Conservation (phyloP, 2,797 vertebrate species). For the Microchirus variegatus region DNA sequence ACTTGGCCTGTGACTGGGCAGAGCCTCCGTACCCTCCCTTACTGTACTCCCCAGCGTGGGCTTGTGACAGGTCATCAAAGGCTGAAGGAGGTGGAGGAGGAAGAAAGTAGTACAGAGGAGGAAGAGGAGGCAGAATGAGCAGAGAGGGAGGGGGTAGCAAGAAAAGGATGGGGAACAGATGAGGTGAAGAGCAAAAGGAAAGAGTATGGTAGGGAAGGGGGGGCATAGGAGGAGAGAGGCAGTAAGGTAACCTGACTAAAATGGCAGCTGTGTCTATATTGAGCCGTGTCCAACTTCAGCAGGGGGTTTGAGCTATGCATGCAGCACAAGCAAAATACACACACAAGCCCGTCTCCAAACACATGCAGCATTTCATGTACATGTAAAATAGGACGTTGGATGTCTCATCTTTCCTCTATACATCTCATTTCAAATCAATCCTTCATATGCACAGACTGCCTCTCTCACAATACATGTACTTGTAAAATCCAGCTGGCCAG, state of each 20-base stretch:
- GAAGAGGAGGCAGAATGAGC: constrained; percentile 6
- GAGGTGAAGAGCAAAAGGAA: constrained; percentile 23
- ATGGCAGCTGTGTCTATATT: constrained; percentile 63
- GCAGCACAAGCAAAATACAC: constrained; percentile 72
- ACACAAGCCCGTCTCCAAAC: constrained; percentile 62
- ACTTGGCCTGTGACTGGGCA: constrained; percentile 93
- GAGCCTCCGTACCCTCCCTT: constrained; percentile 94
- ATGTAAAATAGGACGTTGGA: constrained; percentile 9
- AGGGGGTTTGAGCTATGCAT: constrained; percentile 73
- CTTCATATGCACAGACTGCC: not conserved
- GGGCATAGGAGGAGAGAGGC: constrained; percentile 68
- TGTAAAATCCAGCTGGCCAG: not conserved
- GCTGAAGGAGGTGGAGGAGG: constrained; percentile 79
- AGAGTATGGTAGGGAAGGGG: constrained; percentile 26
- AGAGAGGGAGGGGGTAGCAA: constrained; percentile 14
- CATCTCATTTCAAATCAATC: not conserved
- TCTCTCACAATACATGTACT: not conserved
- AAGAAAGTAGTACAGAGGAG: constrained; percentile 24
- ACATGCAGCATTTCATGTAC: constrained; percentile 65
- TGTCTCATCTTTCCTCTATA: not conserved
- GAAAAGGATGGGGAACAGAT: constrained; percentile 15
- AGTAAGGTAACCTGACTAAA: constrained; percentile 79
- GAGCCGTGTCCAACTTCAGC: constrained; percentile 66
- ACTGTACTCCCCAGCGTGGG: constrained; percentile 92
- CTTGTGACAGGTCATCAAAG: constrained; percentile 95